Evolutionary conservation across 2,888 invertebrate species (phyloP).

Genomic region (Agrochola circellaris): DNA sequence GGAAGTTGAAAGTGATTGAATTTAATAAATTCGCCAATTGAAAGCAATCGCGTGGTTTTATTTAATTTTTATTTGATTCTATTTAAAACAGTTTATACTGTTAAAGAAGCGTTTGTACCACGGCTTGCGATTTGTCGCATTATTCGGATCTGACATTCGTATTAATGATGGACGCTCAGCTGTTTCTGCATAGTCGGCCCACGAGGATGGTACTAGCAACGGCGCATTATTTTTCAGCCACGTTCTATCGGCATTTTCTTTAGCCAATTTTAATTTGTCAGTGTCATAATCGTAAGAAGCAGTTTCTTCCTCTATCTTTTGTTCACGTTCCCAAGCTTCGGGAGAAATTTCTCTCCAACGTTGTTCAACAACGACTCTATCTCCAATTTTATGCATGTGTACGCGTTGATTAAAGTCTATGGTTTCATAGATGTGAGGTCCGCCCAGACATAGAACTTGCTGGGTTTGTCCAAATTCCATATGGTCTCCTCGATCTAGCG

Average conservation of each 20-base stretch:
- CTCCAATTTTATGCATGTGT: conserved; percentile 2
- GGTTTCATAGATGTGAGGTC: conserved; percentile 1
- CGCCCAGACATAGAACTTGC: conserved; percentile 43
- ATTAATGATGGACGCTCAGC: conserved; percentile 73
- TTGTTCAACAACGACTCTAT: conserved; percentile 51
- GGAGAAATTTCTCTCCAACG: conserved; percentile 71
- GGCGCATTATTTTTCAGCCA: conserved; percentile 72
- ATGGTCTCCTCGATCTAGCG: conserved; percentile 58
- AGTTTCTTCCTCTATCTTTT: conserved; percentile 59
- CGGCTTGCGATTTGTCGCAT: conserved; percentile 68
- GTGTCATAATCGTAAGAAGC: conserved; percentile 53
- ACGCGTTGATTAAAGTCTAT: neutral
- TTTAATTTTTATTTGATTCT: conserved; percentile 69
- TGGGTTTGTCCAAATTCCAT: conserved; percentile 44
- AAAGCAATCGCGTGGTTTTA: conserved; percentile 77
- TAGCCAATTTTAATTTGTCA: conserved; percentile 36
- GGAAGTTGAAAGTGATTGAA: conserved; percentile 89
- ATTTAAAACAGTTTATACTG: conserved; percentile 81
- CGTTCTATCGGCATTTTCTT: conserved; percentile 52
- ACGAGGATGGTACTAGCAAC: conserved; percentile 75
- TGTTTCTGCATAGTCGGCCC: conserved; percentile 74
- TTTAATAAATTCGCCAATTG: conserved; percentile 90
- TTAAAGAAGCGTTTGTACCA: conserved; percentile 77
- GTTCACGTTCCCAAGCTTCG: conserved; percentile 73
- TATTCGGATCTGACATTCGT: conserved; percentile 74